Base-by-base conservation (phyloP, 2,113 vertebrate species). In the Gobio gobio region DNA sequence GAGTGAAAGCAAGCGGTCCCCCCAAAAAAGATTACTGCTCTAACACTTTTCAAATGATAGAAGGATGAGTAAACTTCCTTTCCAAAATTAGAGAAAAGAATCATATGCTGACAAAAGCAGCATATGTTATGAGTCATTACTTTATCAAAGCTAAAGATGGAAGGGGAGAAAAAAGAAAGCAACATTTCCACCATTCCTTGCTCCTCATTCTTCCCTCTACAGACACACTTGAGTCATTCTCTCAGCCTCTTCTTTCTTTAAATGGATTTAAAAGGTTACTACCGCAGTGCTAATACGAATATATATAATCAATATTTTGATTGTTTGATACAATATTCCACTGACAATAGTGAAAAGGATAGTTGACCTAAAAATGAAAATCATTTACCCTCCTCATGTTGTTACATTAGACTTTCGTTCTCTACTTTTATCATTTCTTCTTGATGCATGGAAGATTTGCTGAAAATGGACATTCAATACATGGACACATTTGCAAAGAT, bases 121-220 rank as follows among this genome's bases (percentile, higher is more conserved):
- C 94, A 94, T 93, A 94, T 93, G 94, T 89, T 91, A 92, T 93
- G 94, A 94, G 93, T 94, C 93, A 94, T 86, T 92, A 88, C 91
- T 93, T 92, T 91, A 91, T 91, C 90, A 92, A 91, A 93, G 91
- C 91, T 90, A 89, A 90, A 51, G 70, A 40, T 22, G 87, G 82
- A 54, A 10, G 40, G 7, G 18, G 3, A 13, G 12, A 63, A 56
- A 51, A 36, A 75, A 45, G 75, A 20, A 85, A 87, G 87, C 88
- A 22, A 45, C 3, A 64, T 80, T 86, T 90, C 64, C 64, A 86
- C 13, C 33, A 64, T 26, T 68, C 61, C 49, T 61, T 51, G 33
- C 22, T 45, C 36, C 12, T 47, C 36, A 64, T 63, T 14, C 4
- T 63, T 63, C n/a, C 40, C 45, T 63, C 75, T 29, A 10, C 16